Percentiles rank a stretch among this genome's conserved stretches.
Conservation (phyloP, 92 coral and sea anemone genomes). For the Actinostola sp. region DNA sequence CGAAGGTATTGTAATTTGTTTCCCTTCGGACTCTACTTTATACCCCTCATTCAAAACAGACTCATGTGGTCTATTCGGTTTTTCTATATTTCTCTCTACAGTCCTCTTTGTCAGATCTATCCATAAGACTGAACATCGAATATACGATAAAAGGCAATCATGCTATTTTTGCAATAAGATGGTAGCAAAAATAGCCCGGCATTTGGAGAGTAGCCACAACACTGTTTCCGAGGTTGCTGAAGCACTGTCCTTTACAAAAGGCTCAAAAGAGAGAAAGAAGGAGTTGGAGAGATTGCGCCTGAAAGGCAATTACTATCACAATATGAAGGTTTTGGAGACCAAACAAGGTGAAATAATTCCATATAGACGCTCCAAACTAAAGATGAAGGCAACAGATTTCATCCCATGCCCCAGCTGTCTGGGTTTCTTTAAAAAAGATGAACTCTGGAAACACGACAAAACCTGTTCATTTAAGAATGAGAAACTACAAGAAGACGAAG, state of each 20-base stretch:
- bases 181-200: too few species aligned
- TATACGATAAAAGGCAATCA: too few species aligned
- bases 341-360: conserved; percentile 37
- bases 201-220: too few species aligned
- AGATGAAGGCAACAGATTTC: conserved; percentile 30
- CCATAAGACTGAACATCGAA: too few species aligned
- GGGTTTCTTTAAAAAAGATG: conserved; percentile 49
- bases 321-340: conserved; percentile 27
- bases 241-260: conserved; percentile 37
- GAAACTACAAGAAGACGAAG: too few species aligned
- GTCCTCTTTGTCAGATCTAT: too few species aligned
- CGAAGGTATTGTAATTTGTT: too few species aligned
- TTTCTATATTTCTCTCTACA: too few species aligned
- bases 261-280: conserved; percentile 29
- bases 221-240: conserved; percentile 31
- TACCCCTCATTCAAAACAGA: too few species aligned
- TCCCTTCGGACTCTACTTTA: too few species aligned
- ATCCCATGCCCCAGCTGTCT: conserved; percentile 44
- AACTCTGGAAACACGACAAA: conserved; percentile 58
- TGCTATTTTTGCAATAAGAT: too few species aligned
- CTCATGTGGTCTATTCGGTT: too few species aligned
- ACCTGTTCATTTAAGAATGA: conserved; percentile 13
- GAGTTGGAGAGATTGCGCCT: conserved; percentile 34
- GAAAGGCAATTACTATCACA: conserved; percentile 43
- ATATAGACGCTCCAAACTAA: conserved; percentile 17